These are phyloP conservation scores for western clawed frog (Xenopus tropicalis) DNA, from an alignment of 2,113 vertebrate species.

Conservation along the genomic window DNA sequence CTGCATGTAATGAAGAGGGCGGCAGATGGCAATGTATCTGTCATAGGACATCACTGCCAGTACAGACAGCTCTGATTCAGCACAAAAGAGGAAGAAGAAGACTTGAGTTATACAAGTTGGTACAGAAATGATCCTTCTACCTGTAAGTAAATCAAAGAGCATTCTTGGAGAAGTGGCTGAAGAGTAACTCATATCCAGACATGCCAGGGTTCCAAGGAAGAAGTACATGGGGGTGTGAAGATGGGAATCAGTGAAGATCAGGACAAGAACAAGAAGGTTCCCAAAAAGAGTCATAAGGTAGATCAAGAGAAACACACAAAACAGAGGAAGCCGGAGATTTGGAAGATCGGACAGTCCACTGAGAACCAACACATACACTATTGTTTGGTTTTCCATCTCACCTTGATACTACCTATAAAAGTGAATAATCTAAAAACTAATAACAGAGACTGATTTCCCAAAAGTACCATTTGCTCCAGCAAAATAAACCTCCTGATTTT, in stretches of 20 bases:
- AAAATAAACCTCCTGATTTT: too few species aligned
- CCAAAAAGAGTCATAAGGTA: background rate
- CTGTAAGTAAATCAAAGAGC: background rate
- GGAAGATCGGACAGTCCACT: background rate
- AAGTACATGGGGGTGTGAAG: constrained; percentile 8
- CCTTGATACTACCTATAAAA: background rate
- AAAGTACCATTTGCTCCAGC: too few species aligned
- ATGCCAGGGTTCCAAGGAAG: constrained; percentile 9
- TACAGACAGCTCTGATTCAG: constrained; percentile 36
- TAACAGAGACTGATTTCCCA: too few species aligned
- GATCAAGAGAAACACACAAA: background rate
- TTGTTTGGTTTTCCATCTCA: constrained; percentile 1
- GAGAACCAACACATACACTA: background rate
- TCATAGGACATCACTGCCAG: constrained; percentile 49
- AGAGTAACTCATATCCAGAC: background rate
- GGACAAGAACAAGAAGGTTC: background rate
- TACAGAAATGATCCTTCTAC: background rate
- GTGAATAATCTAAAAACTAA: too few species aligned
- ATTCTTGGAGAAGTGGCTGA: background rate
- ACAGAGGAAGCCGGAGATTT: background rate
- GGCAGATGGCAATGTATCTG: constrained; percentile 36
- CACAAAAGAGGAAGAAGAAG: constrained; percentile 16
- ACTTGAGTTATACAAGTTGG: background rate
- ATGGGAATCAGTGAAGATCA: background rate
- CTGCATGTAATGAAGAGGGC: constrained; percentile 34